These are phyloP conservation scores for Ypsolopha scabrella DNA, from an alignment of 2,888 invertebrate species.

Conservation along the genomic window DNA sequence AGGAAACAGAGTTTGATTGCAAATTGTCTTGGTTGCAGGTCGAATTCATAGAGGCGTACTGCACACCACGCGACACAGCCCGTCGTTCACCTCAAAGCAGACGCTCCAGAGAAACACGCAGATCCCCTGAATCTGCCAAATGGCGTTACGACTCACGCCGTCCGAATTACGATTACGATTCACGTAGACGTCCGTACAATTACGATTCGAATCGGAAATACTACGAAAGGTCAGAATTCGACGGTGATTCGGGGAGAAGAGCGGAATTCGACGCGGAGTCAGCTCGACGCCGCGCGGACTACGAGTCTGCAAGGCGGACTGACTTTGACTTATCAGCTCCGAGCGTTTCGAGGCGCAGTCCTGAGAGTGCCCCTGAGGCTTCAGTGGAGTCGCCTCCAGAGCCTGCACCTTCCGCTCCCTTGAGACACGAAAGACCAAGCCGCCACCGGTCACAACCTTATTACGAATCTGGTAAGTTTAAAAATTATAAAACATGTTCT, in stretches of 20 bases:
- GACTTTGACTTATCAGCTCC: slow-evolving; percentile 60
- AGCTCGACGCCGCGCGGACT: slow-evolving; percentile 54
- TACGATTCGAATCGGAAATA: slow-evolving; percentile 37
- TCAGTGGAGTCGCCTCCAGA: slow-evolving; percentile 61
- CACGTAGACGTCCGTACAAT: slow-evolving; percentile 51
- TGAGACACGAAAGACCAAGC: slow-evolving; percentile 45
- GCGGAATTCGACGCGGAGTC: slow-evolving; percentile 55
- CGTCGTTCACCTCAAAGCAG: slow-evolving; percentile 56
- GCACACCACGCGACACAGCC: slow-evolving; percentile 78
- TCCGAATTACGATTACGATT: slow-evolving; percentile 55
- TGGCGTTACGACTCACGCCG: slow-evolving; percentile 61
- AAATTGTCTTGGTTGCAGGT: slow-evolving; percentile 64
- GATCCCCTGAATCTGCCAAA: slow-evolving; percentile 55
- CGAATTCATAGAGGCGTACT: slow-evolving; percentile 80
- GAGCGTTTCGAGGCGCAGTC: slow-evolving; percentile 49
- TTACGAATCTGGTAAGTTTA: slow-evolving; percentile 58
- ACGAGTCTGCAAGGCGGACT: slow-evolving; percentile 60
- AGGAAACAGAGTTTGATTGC: neutral
- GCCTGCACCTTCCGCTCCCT: slow-evolving; percentile 59
- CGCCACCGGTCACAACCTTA: slow-evolving; percentile 56
- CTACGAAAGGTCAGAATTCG: slow-evolving; percentile 39
- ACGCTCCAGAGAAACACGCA: slow-evolving; percentile 50
- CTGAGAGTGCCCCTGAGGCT: slow-evolving; percentile 60
- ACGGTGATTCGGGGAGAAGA: slow-evolving; percentile 51
- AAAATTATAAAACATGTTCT: neutral